Evolutionary conservation across 2,888 invertebrate genomes (phyloP), one percentile per base, ranked within the genome.

Genomic region (Ochlodes sylvanus): DNA sequence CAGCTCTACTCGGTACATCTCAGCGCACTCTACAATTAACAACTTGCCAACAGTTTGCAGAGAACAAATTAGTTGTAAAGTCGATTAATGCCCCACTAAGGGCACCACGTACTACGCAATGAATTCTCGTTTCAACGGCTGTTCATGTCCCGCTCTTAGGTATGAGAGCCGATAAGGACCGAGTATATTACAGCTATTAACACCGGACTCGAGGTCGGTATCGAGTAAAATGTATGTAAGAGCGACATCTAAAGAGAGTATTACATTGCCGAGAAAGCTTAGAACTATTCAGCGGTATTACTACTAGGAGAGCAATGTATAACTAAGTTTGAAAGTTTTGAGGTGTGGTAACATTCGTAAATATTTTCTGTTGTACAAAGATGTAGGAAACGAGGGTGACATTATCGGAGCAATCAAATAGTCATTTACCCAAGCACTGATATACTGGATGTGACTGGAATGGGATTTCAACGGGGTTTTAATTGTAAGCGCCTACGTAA

Each of bases 381-480:
- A 58, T 61, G 64, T 64, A 64, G 63, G 67, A 62, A 68, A 56
- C 64, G 64, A 64, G 69, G 54, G 74, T 71, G 79, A 83, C 82
- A 83, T 86, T 85, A 84, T 81, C 82, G 73, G 75, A 75, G 84
- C 85, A 84, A 86, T 86, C 83, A 86, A 86, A 82, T 82, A 79
- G 79, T 83, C 85, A 85, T 87, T 87, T 63, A 68, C 68, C 57
- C 62, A 41, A 63, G 68, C 63, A 68, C 63, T 68, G 68, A 68
- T 68, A 68, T 63, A 68, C 63, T 68, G 68, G 27, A 63, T 63
- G 62, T 42, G 63, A 58, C 57, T 52, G 50, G 63, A 68, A 68
- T 68, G 68, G 52, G 68, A 68, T 68, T 68, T 63, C 68, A 63
- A 68, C 57, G 58, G 50, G 61, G 57, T 63, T 68, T 68, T 68